Evolutionary conservation across 2,888 invertebrate species (phyloP).

Genomic region (Craniophora ligustri): DNA sequence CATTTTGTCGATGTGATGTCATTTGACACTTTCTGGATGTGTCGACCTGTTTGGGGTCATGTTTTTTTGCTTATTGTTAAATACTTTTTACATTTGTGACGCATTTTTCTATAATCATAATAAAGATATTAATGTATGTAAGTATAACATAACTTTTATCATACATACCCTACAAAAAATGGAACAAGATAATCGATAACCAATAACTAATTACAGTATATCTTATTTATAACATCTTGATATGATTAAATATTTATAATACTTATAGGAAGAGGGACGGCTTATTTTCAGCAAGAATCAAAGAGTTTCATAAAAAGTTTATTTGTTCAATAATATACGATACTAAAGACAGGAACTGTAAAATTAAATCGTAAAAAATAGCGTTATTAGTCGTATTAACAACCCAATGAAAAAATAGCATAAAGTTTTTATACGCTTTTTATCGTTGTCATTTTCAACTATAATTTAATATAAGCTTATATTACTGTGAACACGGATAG

Average conservation of each 20-base stretch:
- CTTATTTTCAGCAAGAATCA: too few relatives aligned
- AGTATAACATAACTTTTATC: too few relatives aligned
- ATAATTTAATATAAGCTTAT: conserved; percentile 23
- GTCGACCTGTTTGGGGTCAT: conserved; percentile 28
- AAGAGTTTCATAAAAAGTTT: not conserved
- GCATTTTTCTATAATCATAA: not conserved
- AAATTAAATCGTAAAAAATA: conserved; percentile 17
- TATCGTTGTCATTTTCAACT: conserved; percentile 23
- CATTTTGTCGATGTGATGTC: conserved; percentile 69
- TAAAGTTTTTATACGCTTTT: conserved; percentile 20
- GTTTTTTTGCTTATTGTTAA: conserved; percentile 26
- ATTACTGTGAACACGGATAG: conserved; percentile 6
- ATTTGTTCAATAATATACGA: not conserved
- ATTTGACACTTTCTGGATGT: conserved; percentile 67
- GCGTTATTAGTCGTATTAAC: conserved; percentile 7
- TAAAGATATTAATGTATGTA: too few relatives aligned
- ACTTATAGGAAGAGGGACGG: not conserved
- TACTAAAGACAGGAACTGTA: not conserved
- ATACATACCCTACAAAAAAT: too few relatives aligned
- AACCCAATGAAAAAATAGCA: conserved; percentile 15
- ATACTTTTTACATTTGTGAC: not conserved
- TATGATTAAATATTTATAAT: too few relatives aligned
- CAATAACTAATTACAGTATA: too few relatives aligned
- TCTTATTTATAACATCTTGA: too few relatives aligned
- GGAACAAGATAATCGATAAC: too few relatives aligned